These are phyloP conservation scores for Varecia variegata DNA, from an alignment of 2,797 vertebrate genomes.

Conservation along the genomic window DNA sequence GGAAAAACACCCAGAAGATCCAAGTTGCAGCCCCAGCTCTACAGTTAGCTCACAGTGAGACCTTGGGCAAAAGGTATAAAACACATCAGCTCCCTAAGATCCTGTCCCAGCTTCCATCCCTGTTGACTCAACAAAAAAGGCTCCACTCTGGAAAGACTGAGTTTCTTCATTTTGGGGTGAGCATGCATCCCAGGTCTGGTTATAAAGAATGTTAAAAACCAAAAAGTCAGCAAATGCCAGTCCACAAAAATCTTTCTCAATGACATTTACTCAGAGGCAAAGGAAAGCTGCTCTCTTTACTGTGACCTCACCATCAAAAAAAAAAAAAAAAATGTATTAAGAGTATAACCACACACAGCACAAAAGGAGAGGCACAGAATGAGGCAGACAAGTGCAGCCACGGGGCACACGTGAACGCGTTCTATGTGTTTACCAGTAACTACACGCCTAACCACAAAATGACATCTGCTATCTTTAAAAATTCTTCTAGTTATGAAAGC, in stretches of 20 bases:
- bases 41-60: background rate
- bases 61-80: background rate
- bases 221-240: slow-evolving; percentile 38
- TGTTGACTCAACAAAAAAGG: background rate
- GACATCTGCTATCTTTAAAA: background rate
- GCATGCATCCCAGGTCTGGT: background rate
- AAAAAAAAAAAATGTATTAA: background rate
- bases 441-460: background rate
- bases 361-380: background rate
- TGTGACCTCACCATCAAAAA: background rate
- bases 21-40: background rate
- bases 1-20: background rate
- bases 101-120: background rate
- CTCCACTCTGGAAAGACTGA: slow-evolving; percentile 15
- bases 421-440: background rate
- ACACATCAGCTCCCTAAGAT: background rate
- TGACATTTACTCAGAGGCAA: slow-evolving; percentile 14
- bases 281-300: slow-evolving; percentile 22
- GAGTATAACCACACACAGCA: background rate
- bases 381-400: background rate
- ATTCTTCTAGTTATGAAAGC: background rate
- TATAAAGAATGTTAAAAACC: slow-evolving; percentile 50
- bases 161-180: background rate
- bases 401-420: rapidly evolving
- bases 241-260: slow-evolving; percentile 27